phyloP scores from a whole-genome alignment of 2,797 vertebrate genomes.

The Ciconia nigra region DNA sequence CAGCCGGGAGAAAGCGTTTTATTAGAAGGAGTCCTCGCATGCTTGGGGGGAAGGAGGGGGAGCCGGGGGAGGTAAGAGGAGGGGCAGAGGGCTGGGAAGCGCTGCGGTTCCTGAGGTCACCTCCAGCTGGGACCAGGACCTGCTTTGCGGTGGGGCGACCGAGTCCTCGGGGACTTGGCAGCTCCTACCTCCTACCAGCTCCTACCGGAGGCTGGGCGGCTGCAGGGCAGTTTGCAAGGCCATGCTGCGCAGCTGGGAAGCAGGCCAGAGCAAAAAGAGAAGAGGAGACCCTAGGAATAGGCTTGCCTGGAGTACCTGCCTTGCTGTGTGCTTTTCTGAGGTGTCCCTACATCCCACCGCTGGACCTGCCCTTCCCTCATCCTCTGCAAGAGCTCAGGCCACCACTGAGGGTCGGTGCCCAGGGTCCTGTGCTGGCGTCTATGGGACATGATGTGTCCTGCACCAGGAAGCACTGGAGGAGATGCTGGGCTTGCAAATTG shows the following conservation, averaged over 20 bases:
- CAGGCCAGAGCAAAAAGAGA: slow-evolving; percentile 1
- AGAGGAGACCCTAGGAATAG: not conserved
- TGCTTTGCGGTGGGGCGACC: not conserved
- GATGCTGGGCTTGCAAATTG: not conserved
- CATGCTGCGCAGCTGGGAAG: slow-evolving; percentile 26
- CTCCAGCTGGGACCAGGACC: not conserved
- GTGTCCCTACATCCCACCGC: not conserved
- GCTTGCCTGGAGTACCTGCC: not conserved
- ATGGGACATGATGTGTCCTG: not conserved
- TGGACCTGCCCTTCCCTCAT: not conserved
- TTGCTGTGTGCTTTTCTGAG: not conserved
- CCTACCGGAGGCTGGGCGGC: not conserved
- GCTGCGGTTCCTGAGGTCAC: not conserved
- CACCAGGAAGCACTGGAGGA: not conserved
- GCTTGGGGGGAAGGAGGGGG: not conserved
- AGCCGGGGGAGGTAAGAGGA: slow-evolving; percentile 17
- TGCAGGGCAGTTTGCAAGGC: not conserved
- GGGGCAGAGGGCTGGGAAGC: slow-evolving; percentile 40
- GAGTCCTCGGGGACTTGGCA: not conserved
- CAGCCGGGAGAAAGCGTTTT: slow-evolving; percentile 65
- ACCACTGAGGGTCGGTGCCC: rapidly evolving
- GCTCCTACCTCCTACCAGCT: not conserved
- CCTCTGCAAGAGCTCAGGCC: not conserved
- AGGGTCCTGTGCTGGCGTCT: not conserved
- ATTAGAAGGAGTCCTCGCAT: slow-evolving; percentile 49